A percentile compares a stretch with the other conserved stretches of the same genome.
Evolutionary conservation across 2,113 vertebrate species (phyloP).

Genomic region (Hyaena hyaena): DNA sequence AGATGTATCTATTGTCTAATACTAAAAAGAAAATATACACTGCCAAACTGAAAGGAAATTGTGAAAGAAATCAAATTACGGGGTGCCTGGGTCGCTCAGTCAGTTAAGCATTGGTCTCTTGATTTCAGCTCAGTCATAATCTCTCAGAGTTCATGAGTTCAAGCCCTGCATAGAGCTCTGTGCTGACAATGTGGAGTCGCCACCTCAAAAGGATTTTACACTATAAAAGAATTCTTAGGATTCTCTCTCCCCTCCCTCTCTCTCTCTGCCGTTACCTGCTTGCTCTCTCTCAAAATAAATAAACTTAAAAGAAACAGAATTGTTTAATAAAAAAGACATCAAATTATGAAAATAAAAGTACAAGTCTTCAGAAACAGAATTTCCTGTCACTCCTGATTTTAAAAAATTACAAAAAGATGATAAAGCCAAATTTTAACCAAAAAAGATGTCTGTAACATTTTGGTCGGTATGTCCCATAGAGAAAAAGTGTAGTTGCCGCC

Average conservation of each 20-base stretch:
- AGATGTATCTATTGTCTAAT: neutral
- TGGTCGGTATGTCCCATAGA: neutral
- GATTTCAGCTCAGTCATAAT: too few species aligned
- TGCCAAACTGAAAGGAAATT: neutral
- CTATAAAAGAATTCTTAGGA: too few species aligned
- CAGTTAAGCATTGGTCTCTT: too few species aligned
- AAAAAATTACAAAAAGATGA: neutral
- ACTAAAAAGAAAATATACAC: neutral
- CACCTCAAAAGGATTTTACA: too few species aligned
- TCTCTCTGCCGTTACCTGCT: too few species aligned
- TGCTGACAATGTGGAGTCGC: too few species aligned
- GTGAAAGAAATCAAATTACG: neutral
- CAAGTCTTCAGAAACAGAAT: neutral
- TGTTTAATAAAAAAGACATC: neutral
- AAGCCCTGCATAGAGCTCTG: too few species aligned
- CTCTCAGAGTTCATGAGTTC: too few species aligned
- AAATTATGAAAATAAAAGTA: slow-evolving; percentile 14
- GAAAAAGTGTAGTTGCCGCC: neutral
- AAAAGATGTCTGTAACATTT: neutral
- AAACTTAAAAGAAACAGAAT: too few species aligned
- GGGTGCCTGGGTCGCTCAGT: too few species aligned
- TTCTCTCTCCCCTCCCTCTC: too few species aligned
- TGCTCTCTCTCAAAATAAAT: too few species aligned
- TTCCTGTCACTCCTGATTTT: neutral
- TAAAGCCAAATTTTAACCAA: neutral